Percentiles rank a stretch among this genome's conserved stretches.
Conservation (phyloP, 2,113 vertebrate genomes). For the Crotalus horridus region DNA sequence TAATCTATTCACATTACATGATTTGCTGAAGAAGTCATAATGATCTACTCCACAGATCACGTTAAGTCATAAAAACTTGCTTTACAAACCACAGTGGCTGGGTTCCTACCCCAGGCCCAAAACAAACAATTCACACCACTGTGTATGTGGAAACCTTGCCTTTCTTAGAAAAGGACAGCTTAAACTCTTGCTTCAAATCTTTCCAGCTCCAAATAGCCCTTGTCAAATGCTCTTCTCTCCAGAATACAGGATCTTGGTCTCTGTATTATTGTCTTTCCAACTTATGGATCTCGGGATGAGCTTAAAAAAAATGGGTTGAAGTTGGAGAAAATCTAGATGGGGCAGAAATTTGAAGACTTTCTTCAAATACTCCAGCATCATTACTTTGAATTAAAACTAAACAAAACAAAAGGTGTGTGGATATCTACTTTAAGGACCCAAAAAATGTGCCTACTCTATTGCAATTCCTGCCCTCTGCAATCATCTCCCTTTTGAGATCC, state of each 20-base stretch:
- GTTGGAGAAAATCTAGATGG: background rate
- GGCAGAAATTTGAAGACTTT: background rate
- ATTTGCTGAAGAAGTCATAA: background rate
- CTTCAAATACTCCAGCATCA: background rate
- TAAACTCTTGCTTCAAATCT: background rate
- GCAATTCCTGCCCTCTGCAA: background rate
- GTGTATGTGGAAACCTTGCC: background rate
- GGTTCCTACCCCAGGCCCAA: background rate
- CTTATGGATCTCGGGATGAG: background rate
- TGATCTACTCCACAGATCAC: background rate
- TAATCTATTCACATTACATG: background rate
- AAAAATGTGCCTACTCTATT: background rate
- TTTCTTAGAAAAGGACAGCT: background rate
- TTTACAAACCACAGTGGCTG: background rate
- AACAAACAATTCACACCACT: background rate
- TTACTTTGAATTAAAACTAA: background rate
- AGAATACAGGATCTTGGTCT: background rate
- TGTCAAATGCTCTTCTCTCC: background rate
- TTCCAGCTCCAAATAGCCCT: background rate
- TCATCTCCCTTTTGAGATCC: background rate
- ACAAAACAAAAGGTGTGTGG: background rate
- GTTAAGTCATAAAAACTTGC: background rate
- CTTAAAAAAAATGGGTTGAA: background rate
- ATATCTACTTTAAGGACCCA: background rate
- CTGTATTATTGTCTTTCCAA: background rate